Base-by-base conservation (phyloP, 2,113 vertebrate species). In the Amazona guildingii region DNA sequence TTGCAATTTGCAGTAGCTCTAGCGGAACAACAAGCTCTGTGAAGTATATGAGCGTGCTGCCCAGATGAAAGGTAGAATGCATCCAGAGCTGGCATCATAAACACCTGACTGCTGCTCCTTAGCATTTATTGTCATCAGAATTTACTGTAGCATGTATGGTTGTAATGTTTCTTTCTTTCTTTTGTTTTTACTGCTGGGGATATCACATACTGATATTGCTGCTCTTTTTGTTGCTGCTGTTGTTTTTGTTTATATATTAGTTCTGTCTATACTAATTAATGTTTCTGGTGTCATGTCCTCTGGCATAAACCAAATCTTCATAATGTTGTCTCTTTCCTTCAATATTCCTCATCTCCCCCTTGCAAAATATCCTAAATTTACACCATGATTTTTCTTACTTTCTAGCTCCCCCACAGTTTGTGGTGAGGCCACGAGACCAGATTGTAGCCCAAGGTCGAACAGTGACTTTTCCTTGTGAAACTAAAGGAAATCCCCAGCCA, bases 401-500 rank as follows among this genome's bases (percentile, higher is more conserved):
- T 97, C 86, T 98, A 99, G 99, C 99, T 91, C 98, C 99, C 31
- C 99, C 99, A 49, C 99, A 99, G 97, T 99, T 99, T 98, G 99
- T 99, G 97, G 98, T 99, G 96, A 98, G 99, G 77, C 99, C 99
- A 41, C 98, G 99, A 92, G 99, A 99, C 98, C 99, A 99, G 97
- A 99, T 99, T 87, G 99, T 99, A 96, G 98, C 99, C 69, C 99
- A 99, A 95, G 99, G 99, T 62, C 98, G 99, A 75, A 99, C 98
- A 9, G 99, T 99, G 92, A 99, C 98, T 83, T 99, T 99, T 97
- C 99, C 99, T 33, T 99, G 99, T 97, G 99, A 99, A 98, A 99
- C 99, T 73, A 99, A 99, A 98, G 99, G 99, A 93, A 99, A 99
- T 95, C 99, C 99, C 33, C 99, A 99, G 86, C 99, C 99, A 72